Conservation (phyloP, 1,140 invertebrate species). For the Drosophila ficusphila region DNA sequence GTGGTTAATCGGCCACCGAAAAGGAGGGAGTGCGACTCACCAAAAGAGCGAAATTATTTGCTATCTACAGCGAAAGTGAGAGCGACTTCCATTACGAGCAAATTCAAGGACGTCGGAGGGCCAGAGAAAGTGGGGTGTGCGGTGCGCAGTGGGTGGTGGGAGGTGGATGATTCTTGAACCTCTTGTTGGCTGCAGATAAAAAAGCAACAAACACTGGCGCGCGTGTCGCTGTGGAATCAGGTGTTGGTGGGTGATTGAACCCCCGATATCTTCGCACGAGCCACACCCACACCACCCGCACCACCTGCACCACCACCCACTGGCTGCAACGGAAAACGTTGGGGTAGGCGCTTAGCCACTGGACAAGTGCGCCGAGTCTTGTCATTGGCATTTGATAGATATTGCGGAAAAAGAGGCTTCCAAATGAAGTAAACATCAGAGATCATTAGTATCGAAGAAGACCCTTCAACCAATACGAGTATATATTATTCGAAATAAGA, state of each 20-base stretch:
- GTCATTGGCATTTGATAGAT: not conserved
- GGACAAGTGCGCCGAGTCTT: not conserved
- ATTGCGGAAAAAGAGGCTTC: no score
- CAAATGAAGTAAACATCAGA: no score
- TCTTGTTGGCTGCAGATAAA: slow-evolving; percentile 27
- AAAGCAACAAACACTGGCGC: slow-evolving; percentile 1
- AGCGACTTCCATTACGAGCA: slow-evolving; percentile 2
- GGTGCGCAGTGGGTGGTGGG: no score
- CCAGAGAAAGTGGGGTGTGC: not conserved
- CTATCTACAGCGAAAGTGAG: slow-evolving; percentile 24
- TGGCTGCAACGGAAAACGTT: slow-evolving; percentile 50
- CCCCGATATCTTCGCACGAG: not conserved
- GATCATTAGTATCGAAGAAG: no score
- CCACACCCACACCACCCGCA: slow-evolving; percentile 6
- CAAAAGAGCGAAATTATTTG: no score
- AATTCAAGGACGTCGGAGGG: not conserved
- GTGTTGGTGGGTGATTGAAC: slow-evolving; percentile 33
- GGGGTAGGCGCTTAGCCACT: slow-evolving; percentile 61
- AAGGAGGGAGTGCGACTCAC: slow-evolving; percentile 9
- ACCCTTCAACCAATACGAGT: no score
- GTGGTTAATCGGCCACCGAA: slow-evolving; percentile 29
- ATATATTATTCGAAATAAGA: no score
- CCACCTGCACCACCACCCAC: not conserved
- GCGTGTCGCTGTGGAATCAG: slow-evolving; percentile 45
- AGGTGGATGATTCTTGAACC: slow-evolving; percentile 73